Evolutionary conservation across 2,113 vertebrate species (phyloP).

Genomic region (Perca fluviatilis): DNA sequence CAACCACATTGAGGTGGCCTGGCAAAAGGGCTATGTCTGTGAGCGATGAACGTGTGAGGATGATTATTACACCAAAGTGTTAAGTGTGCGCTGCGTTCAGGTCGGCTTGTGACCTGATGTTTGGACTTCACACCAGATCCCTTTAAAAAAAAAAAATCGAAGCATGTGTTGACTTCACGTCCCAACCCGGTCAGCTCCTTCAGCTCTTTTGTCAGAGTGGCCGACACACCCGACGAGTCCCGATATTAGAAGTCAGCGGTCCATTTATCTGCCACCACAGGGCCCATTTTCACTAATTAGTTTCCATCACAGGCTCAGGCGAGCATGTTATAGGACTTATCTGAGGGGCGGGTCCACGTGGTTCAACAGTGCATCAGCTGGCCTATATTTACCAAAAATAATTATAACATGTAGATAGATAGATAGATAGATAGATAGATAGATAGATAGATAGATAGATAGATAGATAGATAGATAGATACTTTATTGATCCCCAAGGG

Average conservation of each 20-base stretch:
- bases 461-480: too few relatives aligned
- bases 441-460: too few relatives aligned
- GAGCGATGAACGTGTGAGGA: conserved; percentile 47
- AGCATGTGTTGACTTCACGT: conserved; percentile 20
- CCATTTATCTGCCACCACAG: conserved; percentile 43
- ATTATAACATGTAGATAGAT: too few relatives aligned
- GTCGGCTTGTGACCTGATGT: conserved; percentile 41
- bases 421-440: too few relatives aligned
- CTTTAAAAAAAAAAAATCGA: not conserved
- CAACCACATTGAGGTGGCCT: not conserved
- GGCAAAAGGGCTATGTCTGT: conserved; percentile 8
- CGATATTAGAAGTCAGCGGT: conserved; percentile 49
- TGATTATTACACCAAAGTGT: conserved; percentile 61
- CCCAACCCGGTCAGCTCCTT: not conserved
- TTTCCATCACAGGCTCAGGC: conserved; percentile 48
- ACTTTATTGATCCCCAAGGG: too few relatives aligned
- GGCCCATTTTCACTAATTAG: conserved; percentile 34
- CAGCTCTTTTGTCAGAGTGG: conserved; percentile 24
- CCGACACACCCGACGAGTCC: conserved; percentile 46
- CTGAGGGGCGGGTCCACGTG: conserved; percentile 50
- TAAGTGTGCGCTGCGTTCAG: conserved; percentile 71
- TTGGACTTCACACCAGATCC: conserved; percentile 49
- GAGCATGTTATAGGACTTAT: conserved; percentile 41
- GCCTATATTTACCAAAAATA: too few relatives aligned
- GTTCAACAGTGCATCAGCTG: too few relatives aligned